Evolutionary conservation across 37 sponge, comb jelly and placozoan species (phyloP).

Genomic region (Beroe forskalii): DNA sequence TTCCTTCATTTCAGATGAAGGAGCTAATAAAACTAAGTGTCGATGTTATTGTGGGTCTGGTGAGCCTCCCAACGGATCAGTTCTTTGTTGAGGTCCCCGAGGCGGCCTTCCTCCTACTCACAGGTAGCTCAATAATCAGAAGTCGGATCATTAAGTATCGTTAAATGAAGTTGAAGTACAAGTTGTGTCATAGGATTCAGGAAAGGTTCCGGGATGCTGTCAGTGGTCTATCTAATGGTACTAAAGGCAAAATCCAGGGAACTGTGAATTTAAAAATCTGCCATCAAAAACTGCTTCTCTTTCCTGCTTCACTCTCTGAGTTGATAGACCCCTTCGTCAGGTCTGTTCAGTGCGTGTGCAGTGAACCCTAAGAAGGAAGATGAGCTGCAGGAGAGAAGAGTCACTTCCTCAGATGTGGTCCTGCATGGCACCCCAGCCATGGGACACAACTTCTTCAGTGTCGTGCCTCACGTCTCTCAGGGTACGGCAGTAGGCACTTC

Average conservation of each 20-base stretch:
- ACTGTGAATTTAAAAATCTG: too few relatives aligned
- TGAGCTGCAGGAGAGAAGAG: neutral
- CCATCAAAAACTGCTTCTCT: too few relatives aligned
- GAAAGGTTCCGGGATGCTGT: too few relatives aligned
- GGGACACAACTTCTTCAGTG: constrained; percentile 54
- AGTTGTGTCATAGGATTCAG: too few relatives aligned
- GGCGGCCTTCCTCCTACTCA: constrained; percentile 46
- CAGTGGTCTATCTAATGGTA: too few relatives aligned
- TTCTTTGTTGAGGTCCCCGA: constrained; percentile 33
- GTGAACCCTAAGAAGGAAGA: constrained; percentile 6
- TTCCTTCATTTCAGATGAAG: neutral
- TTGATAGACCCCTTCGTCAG: too few relatives aligned
- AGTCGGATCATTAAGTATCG: too few relatives aligned
- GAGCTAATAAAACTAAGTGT: constrained; percentile 35
- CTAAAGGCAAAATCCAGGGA: too few relatives aligned
- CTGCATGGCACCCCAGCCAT: constrained; percentile 15
- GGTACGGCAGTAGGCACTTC: too few relatives aligned
- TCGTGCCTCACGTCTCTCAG: constrained; percentile 22
- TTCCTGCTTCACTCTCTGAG: too few relatives aligned
- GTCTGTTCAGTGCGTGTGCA: constrained; percentile 57
- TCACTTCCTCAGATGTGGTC: neutral
- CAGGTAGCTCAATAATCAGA: too few relatives aligned
- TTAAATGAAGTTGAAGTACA: too few relatives aligned
- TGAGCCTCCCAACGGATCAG: constrained; percentile 33
- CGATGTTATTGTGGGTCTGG: neutral